Evolutionary conservation across 2,888 invertebrate species (phyloP), one percentile per base, ranked within the genome.

Genomic region (Invenusta paracnida): DNA sequence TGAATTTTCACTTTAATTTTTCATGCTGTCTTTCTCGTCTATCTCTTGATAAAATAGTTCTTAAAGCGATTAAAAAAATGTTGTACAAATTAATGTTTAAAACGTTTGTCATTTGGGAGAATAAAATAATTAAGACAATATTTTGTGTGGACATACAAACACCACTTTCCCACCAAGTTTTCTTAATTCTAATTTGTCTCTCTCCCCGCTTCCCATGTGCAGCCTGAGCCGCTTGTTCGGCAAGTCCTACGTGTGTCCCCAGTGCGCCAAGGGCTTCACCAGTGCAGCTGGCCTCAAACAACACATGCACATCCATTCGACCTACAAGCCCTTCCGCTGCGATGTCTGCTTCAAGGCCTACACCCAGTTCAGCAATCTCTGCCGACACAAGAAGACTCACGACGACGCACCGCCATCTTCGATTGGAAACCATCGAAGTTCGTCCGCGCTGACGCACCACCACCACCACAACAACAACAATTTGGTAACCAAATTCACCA

Each of bases 381-480:
- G 99, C 91, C 95, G 99, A 17, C 99, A 99, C 93, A 97, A 96
- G 91, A 96, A 98, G 86, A 98, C 98, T 96, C 99, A 99, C 73
- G 84, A 84, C 11, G 84, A 84, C 1, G 25, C 84, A 1, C 23
- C 27, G 2, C 17, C 73, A 5, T 13, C 17, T 89, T 90, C 91
- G 79, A 5, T 5, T 48, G 73, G 73, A 2, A 5, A 48, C 48
- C 5, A 17, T 48, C 48, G 5, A 17, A 11, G 5, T 17, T 11
- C 48, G 17, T 48, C 48, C 5, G 48, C 48, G 5, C 5, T 48
- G 48, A 17, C 48, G 48, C 5, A 5, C 17, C 5, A 17, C 17
- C 5, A 11, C 5, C 48, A 5, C 48, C 48, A 11, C 48, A 5
- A 5, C 73, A 25, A 13, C 73, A n/a, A 5, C 73, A 23, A 23